Base-by-base conservation (phyloP, 2,113 vertebrate species). In the Struthio camelus region DNA sequence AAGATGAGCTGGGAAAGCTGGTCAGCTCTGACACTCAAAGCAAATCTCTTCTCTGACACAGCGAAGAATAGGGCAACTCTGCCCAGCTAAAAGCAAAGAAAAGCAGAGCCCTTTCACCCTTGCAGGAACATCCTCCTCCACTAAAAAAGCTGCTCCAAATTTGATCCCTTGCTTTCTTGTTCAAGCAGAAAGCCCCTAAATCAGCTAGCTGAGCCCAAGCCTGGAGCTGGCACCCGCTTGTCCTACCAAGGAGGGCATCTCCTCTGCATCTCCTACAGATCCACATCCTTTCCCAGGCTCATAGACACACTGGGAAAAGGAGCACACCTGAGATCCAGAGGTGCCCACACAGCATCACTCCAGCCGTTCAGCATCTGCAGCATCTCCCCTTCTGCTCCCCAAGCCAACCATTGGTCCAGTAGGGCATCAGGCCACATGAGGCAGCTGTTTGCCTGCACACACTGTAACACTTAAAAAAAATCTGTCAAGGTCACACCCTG, bases 381-480 rank as follows among this genome's bases (percentile, higher is more conserved):
- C 66, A 69, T 46, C 30, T 48, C 10, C n/a, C 10, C 11, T 9
- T n/a, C 54, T 9, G 4, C 71, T n/a, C 82, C 71, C 14, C 5
- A 24, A 18, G 2, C 27, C 75, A 27, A 1, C 11, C 2, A 0
- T 7, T 24, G 70, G 19, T 76, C 59, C 32, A 1, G 34, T 53
- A 44, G 66, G 38, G 34, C 53, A 5, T 5, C 10, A 4, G 70
- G 24, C 48, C 17, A 3, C 0, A 0, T 1, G 23, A 42, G 25
- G 61, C 71, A 18, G 53, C 38, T 66, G 0, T 32, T 66, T 5
- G 1, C 36, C 80, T 24, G 56, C 42, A 40, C 61, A 14, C 54
- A 34, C 80, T 89, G 18, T 30, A n/a, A 51, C 20, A 10, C 27
- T 19, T 14, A 10, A 28, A 14, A 30, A 10, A 14, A 13, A 40